Percentiles rank a stretch among this genome's conserved stretches.
Evolutionary conservation across 2,113 vertebrate genomes (phyloP).

Genomic region (Chloebia gouldiae): DNA sequence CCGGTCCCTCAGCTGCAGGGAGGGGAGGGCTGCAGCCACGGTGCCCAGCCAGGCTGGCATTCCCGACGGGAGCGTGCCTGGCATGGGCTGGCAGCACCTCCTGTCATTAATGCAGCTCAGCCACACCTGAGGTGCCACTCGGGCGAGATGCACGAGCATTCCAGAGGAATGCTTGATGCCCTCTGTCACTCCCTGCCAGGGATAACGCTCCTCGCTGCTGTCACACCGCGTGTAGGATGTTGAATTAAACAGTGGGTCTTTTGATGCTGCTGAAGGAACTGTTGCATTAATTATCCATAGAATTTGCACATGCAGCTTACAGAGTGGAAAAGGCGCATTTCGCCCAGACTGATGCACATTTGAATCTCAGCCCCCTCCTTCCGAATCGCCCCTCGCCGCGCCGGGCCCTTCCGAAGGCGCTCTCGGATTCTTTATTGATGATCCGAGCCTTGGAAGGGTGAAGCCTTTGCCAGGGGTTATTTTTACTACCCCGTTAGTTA

Average conservation of each 20-base stretch:
- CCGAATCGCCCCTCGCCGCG: fast-evolving
- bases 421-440: neutral
- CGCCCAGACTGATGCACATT: neutral
- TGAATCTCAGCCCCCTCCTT: neutral
- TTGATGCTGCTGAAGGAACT: slow-evolving; percentile 45
- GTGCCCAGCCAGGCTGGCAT: neutral
- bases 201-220: slow-evolving; percentile 3
- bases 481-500: slow-evolving; percentile 33
- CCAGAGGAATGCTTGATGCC: slow-evolving; percentile 36
- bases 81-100: neutral
- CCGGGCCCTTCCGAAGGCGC: neutral
- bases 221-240: neutral
- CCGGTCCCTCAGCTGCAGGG: fast-evolving
- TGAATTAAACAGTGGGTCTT: slow-evolving; percentile 61
- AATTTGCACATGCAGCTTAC: slow-evolving; percentile 18
- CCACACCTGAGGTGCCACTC: neutral
- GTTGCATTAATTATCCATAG: slow-evolving; percentile 49
- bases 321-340: neutral
- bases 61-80: fast-evolving
- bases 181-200: slow-evolving; percentile 21
- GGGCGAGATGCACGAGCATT: neutral
- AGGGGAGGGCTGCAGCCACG: fast-evolving
- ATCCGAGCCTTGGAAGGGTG: neutral
- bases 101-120: neutral
- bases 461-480: slow-evolving; percentile 32